Percentiles rank a stretch among this genome's conserved stretches.
Conservation (phyloP, 2,113 vertebrate genomes). For the Pundamilia nyererei region DNA sequence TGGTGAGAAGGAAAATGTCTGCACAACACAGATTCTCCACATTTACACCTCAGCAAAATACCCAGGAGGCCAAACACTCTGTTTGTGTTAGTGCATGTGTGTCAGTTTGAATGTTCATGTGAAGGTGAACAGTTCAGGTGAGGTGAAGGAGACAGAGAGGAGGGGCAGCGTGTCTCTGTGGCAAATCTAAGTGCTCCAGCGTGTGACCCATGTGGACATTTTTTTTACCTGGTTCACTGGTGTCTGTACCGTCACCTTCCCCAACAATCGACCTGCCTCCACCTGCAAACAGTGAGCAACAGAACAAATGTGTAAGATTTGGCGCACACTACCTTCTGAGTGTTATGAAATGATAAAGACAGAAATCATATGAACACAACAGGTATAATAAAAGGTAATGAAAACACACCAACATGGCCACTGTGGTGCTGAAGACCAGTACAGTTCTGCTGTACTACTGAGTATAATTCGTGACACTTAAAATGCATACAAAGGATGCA, state of each 20-base stretch:
- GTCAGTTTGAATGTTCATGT: background rate
- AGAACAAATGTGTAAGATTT: background rate
- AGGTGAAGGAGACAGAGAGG: background rate
- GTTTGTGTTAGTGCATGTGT: background rate
- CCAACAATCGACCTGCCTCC: constrained; percentile 33
- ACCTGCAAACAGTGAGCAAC: background rate
- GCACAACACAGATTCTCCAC: background rate
- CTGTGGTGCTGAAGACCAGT: background rate
- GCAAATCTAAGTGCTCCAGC: constrained; percentile 45
- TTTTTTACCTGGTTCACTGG: constrained; percentile 40
- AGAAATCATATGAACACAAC: background rate
- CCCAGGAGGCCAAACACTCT: background rate
- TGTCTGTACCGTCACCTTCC: constrained; percentile 20
- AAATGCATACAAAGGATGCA: background rate
- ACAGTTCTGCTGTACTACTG: background rate
- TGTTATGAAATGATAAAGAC: background rate
- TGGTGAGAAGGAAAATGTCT: background rate
- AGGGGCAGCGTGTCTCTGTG: constrained; percentile 24
- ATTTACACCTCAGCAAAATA: constrained; percentile 23
- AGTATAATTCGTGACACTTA: background rate
- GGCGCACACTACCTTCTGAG: background rate
- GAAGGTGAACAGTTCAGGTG: background rate
- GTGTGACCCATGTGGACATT: background rate
- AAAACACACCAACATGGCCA: background rate
- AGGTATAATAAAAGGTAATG: background rate